phyloP scores from a whole-genome alignment of 2,797 vertebrate genomes.

The Tenualosa ilisha region DNA sequence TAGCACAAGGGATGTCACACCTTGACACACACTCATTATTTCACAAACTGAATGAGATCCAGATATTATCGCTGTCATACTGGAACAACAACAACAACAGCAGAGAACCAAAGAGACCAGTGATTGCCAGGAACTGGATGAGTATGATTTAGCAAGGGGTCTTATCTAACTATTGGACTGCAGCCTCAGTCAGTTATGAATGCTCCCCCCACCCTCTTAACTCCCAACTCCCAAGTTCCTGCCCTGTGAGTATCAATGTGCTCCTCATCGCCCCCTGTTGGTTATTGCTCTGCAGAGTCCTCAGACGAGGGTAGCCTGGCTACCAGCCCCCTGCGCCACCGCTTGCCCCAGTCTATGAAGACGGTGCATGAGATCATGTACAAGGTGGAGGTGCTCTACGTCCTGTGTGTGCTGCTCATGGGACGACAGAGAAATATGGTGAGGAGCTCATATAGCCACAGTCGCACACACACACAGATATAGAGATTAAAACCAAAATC shows the following conservation, averaged over 20 bases:
- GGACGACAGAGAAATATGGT: conserved; percentile 98
- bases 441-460: not conserved
- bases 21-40: no score
- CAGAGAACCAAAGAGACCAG: no score
- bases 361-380: conserved; percentile 99
- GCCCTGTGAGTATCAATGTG: not conserved
- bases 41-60: no score
- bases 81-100: not conserved
- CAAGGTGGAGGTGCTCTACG: conserved; percentile 97
- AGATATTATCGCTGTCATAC: not conserved
- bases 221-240: not conserved
- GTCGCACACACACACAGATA: no score
- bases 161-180: not conserved
- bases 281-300: conserved; percentile 75
- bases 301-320: conserved; percentile 90
- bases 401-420: conserved; percentile 96
- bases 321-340: conserved; percentile 85
- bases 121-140: not conserved
- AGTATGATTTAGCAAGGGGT: not conserved
- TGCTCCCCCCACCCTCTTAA: no score
- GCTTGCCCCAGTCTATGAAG: conserved; percentile 97
- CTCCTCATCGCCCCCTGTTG: not conserved
- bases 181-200: not conserved
- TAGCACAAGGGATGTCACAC: no score
- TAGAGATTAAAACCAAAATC: no score